phyloP scores from a whole-genome alignment of 1,140 invertebrate genomes.

The Trypoxylus dichotomus region DNA sequence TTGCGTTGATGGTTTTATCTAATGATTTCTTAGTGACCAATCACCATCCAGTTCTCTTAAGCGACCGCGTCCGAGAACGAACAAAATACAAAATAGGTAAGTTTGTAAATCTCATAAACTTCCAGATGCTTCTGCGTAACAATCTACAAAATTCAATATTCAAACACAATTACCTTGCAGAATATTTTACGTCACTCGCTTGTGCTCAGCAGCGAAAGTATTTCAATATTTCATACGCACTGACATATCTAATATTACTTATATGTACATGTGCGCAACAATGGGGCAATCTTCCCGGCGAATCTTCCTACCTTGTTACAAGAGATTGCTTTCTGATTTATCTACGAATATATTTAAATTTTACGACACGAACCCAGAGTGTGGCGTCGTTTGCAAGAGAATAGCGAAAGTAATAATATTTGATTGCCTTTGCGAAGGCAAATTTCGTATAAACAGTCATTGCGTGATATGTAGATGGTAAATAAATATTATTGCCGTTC shows the following conservation, averaged over 20 bases:
- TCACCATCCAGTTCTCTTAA: too few species aligned
- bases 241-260: conserved; percentile 12
- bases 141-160: conserved; percentile 9
- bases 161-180: not conserved
- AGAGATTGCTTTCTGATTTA: conserved; percentile 21
- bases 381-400: not conserved
- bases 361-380: not conserved
- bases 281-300: not conserved
- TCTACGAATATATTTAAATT: conserved; percentile 1
- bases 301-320: not conserved
- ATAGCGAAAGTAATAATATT: conserved; percentile 21
- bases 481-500: conserved; percentile 2
- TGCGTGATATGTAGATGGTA: not conserved
- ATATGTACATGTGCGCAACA: not conserved
- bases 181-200: not conserved
- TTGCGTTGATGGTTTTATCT: too few species aligned
- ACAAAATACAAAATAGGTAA: not conserved
- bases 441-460: not conserved
- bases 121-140: not conserved
- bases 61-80: too few species aligned
- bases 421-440: not conserved
- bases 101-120: not conserved
- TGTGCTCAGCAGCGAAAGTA: not conserved
- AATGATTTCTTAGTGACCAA: too few species aligned
- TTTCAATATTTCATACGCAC: conserved; percentile 18